These are phyloP conservation scores for Hemicrepidius hirtus DNA, from an alignment of 2,888 invertebrate genomes.

Conservation along the genomic window DNA sequence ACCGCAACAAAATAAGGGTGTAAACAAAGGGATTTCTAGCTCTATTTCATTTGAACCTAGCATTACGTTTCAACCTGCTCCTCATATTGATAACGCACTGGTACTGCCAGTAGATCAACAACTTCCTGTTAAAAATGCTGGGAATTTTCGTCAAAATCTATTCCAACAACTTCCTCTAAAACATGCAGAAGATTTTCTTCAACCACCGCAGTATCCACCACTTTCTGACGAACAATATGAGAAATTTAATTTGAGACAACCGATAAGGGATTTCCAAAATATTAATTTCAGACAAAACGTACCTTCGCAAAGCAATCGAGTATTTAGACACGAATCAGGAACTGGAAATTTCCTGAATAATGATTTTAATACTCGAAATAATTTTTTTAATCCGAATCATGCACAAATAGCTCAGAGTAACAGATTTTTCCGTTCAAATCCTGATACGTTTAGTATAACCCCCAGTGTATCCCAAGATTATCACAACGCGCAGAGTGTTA, in stretches of 20 bases:
- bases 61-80: slow-evolving; percentile 68
- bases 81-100: slow-evolving; percentile 46
- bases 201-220: slow-evolving; percentile 31
- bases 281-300: slow-evolving; percentile 40
- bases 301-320: slow-evolving; percentile 59
- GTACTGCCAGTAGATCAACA: slow-evolving; percentile 51
- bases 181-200: slow-evolving; percentile 38
- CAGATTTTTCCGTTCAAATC: slow-evolving; percentile 61
- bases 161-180: slow-evolving; percentile 51
- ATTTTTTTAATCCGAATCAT: slow-evolving; percentile 5
- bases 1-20: neutral
- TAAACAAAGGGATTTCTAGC: neutral
- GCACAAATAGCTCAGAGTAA: slow-evolving; percentile 41
- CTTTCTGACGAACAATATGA: slow-evolving; percentile 15
- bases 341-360: slow-evolving; percentile 65
- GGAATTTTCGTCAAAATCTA: slow-evolving; percentile 62
- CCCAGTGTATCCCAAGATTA: slow-evolving; percentile 42
- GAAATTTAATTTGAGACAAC: slow-evolving; percentile 66
- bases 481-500: slow-evolving; percentile 45
- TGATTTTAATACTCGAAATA: slow-evolving; percentile 50
- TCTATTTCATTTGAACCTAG: slow-evolving; percentile 75
- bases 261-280: slow-evolving; percentile 26
- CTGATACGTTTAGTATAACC: slow-evolving; percentile 52
- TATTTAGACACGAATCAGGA: slow-evolving; percentile 68
- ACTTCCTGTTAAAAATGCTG: slow-evolving; percentile 66